Conservation (phyloP, 2,888 invertebrate species). For the Aphrophora alni region DNA sequence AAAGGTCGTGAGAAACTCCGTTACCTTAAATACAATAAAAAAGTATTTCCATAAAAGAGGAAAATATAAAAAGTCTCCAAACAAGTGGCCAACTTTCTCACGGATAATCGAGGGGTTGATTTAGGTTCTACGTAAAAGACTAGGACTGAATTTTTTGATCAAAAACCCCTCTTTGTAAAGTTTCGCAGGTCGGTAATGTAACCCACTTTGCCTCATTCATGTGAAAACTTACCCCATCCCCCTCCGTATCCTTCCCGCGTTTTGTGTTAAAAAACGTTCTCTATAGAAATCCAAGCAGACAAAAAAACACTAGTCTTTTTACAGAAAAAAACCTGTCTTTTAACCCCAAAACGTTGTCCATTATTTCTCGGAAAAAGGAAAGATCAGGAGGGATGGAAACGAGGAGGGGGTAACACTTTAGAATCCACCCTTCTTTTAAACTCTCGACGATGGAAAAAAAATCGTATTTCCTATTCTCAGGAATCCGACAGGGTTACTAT, state of each 20-base stretch:
- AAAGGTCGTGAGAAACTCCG: not conserved
- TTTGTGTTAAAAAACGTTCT: slow-evolving; percentile 35
- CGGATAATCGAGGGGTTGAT: not conserved
- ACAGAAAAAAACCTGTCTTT: slow-evolving; percentile 39
- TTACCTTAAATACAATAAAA: not conserved
- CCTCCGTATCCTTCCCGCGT: slow-evolving; percentile 3
- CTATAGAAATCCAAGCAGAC: slow-evolving; percentile 29
- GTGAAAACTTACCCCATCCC: slow-evolving; percentile 33
- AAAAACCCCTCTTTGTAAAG: slow-evolving; percentile 38
- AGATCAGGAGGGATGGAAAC: not conserved
- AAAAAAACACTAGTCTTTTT: slow-evolving; percentile 28
- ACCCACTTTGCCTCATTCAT: slow-evolving; percentile 42
- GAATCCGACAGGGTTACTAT: slow-evolving; percentile 33
- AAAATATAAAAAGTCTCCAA: not conserved
- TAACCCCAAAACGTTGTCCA: slow-evolving; percentile 39
- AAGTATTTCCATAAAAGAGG: not conserved
- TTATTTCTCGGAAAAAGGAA: slow-evolving; percentile 27
- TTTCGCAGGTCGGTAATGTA: slow-evolving; percentile 32
- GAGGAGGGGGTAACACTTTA: not conserved
- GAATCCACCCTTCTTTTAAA: not conserved
- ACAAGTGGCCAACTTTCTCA: not conserved
- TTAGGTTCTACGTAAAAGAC: not conserved
- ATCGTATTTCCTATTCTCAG: slow-evolving; percentile 38
- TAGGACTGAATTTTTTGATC: slow-evolving; percentile 41
- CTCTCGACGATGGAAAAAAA: slow-evolving; percentile 24